Evolutionary conservation across 2,888 invertebrate species (phyloP).

Genomic region (Macrosoma leucophasiata): DNA sequence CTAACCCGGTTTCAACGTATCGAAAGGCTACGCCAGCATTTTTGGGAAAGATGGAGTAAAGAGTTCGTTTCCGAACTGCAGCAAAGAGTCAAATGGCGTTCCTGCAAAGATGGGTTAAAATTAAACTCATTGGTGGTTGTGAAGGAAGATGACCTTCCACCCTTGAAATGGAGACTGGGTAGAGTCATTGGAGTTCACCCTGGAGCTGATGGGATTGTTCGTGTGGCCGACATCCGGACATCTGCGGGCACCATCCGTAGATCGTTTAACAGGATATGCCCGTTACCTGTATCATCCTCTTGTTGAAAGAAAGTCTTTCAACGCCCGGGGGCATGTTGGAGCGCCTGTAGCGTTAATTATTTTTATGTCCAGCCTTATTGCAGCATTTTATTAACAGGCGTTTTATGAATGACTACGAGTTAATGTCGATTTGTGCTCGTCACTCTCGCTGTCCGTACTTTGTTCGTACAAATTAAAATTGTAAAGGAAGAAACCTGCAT

Average conservation of each 20-base stretch:
- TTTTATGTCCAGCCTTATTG: neutral
- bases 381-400: no score
- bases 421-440: no score
- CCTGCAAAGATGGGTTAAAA: conserved; percentile 1
- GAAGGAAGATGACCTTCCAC: conserved; percentile 12
- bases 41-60: conserved; percentile 21
- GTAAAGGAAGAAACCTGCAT: no score
- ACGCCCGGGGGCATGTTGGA: conserved; percentile 4
- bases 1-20: conserved; percentile 13
- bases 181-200: conserved; percentile 8
- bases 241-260: conserved; percentile 7
- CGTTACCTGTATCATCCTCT: neutral
- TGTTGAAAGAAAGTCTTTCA: neutral
- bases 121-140: conserved; percentile 11
- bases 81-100: conserved; percentile 14
- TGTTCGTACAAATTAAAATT: no score
- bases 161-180: conserved; percentile 11
- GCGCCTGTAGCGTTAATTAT: neutral
- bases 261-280: conserved; percentile 7
- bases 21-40: conserved; percentile 16
- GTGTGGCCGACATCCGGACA: conserved; percentile 11
- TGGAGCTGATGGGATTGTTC: conserved; percentile 9
- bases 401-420: no score
- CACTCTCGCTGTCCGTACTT: no score
- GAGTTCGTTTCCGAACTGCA: conserved; percentile 21